phyloP scores from a whole-genome alignment of 1,140 invertebrate species.

The Cydia amplana region DNA sequence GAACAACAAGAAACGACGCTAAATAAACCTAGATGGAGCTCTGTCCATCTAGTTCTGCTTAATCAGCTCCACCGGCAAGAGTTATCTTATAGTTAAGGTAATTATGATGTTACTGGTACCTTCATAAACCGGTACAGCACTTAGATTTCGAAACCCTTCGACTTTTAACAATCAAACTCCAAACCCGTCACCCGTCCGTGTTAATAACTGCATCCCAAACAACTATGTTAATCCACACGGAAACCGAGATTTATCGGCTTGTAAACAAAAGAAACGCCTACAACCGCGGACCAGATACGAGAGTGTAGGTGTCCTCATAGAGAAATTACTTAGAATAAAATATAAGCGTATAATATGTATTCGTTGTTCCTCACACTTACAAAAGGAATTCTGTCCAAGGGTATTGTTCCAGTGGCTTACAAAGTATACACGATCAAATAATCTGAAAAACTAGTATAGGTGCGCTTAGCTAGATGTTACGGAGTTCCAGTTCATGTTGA shows the following conservation, averaged over 20 bases:
- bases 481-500: neutral
- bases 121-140: neutral
- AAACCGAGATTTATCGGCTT: conserved; percentile 25
- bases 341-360: conserved; percentile 52
- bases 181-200: conserved; percentile 1
- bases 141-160: neutral
- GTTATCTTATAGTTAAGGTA: neutral
- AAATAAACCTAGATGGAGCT: neutral
- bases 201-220: conserved; percentile 32
- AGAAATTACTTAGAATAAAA: conserved; percentile 75
- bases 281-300: conserved; percentile 32
- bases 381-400: conserved; percentile 1
- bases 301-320: conserved; percentile 67
- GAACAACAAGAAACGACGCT: neutral
- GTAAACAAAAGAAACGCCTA: conserved; percentile 31
- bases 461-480: neutral
- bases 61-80: neutral
- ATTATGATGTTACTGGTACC: neutral
- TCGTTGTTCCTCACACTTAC: conserved; percentile 13
- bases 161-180: neutral
- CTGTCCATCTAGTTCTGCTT: no score
- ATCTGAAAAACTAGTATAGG: neutral
- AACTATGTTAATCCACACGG: conserved; percentile 26
- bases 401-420: neutral
- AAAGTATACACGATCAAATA: neutral